Evolutionary conservation across 2,113 vertebrate genomes (phyloP), one percentile per base, ranked within the genome.

Genomic region (Seriola dumerili): DNA sequence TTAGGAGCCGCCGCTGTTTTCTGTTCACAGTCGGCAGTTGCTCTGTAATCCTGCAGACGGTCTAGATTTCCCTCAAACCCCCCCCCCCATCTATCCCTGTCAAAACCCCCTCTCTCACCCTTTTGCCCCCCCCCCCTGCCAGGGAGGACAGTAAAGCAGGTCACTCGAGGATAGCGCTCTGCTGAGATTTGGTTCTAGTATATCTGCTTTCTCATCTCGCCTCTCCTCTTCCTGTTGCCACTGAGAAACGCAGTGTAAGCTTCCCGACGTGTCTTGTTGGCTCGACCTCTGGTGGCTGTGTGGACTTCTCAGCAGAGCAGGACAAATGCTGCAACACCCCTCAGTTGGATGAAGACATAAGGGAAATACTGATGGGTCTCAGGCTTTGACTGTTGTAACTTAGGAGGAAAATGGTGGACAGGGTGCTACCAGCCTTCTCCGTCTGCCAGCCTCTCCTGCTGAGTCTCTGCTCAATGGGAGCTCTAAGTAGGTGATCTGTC

Each of bases 121-220:
- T 11, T 2, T 11, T 2, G 7, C 40, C 2, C 44, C 6, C 61
- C 58, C 48, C 36, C 65, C 63, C n/a, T 14, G 58, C 9, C 50
- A 8, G 63, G 63, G 62, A 72, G 72, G 78, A 69, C 67, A 34
- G 77, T 50, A 74, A 85, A 80, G 68, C 66, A 10, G 92, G 85
- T 94, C 86, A 86, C 70, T 71, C 70, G 36, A 82, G 92, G 92
- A 89, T 71, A 87, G 54, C 1, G 32, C 83, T 77, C 67, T 29
- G 66, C 46, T 79, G 61, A 78, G 85, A 88, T 84, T 78, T 72
- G 58, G 21, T 83, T 59, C 55, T 50, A 6, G 63, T 84, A 36
- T 86, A 85, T 90, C 86, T 88, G 77, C 77, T 54, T 77, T 89
- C 80, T 87, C 68, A 87, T 92, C 89, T 88, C 2, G 46, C 83